Conservation (phyloP, 2,113 vertebrate genomes). For the Sinocyclocheilus grahami region DNA sequence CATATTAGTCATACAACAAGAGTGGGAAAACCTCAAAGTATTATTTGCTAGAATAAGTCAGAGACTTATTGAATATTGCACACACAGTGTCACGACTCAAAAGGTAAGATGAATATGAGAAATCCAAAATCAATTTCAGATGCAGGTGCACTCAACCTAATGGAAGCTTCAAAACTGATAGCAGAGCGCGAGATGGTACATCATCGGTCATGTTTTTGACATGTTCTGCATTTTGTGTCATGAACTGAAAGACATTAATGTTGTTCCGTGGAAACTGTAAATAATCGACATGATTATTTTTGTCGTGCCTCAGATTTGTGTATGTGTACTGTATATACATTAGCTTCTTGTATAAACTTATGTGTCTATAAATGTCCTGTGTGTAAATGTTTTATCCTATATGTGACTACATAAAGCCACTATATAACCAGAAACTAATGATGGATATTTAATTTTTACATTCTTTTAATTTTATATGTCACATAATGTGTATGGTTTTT, state of each 20-base stretch:
- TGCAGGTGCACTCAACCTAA: conserved; percentile 12
- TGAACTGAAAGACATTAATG: conserved; percentile 62
- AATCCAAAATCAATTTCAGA: conserved; percentile 17
- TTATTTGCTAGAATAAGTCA: not conserved
- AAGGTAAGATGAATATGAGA: not conserved
- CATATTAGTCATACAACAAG: not conserved
- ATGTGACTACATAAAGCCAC: conserved; percentile 52
- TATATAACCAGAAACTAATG: conserved; percentile 38
- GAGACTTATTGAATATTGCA: not conserved
- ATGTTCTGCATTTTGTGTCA: conserved; percentile 58
- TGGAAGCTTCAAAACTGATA: not conserved
- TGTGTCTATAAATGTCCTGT: conserved; percentile 45
- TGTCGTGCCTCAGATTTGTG: conserved; percentile 65
- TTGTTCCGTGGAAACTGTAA: conserved; percentile 61
- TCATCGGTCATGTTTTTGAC: conserved; percentile 45
- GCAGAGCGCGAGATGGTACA: not conserved
- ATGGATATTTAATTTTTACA: conserved; percentile 66
- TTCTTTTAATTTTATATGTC: conserved; percentile 55
- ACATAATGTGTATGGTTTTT: conserved; percentile 59
- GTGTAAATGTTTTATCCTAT: conserved; percentile 61
- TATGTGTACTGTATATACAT: conserved; percentile 64
- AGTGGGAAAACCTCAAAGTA: not conserved
- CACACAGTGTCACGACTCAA: not conserved
- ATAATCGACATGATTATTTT: conserved; percentile 66
- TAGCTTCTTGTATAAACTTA: conserved; percentile 59